Conservation (phyloP, 2,113 vertebrate genomes). For the Sarotherodon lohbergeri region DNA sequence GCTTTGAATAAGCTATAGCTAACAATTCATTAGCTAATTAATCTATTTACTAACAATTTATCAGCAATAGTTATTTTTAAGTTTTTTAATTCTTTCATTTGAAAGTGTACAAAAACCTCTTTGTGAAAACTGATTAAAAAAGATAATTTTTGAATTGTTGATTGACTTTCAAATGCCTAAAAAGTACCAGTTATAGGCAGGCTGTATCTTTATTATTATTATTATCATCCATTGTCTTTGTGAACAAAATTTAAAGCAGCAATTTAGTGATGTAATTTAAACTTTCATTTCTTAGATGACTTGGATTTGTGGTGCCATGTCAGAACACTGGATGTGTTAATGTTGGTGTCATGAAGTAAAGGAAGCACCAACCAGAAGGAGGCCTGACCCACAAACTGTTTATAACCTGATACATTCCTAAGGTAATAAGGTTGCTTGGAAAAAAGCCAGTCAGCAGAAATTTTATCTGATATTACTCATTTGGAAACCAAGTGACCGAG, state of each 20-base stretch:
- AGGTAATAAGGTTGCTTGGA: background rate
- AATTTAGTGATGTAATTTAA: fast-evolving
- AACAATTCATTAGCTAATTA: background rate
- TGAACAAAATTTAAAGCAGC: background rate
- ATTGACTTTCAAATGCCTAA: background rate
- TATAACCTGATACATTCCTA: background rate
- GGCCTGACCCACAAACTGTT: background rate
- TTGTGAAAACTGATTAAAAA: background rate
- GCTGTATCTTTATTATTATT: background rate
- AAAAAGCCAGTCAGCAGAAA: background rate
- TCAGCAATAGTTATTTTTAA: background rate
- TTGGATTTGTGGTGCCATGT: fast-evolving
- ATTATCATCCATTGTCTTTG: background rate
- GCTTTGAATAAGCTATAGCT: background rate
- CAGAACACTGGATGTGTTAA: background rate
- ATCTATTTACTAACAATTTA: background rate
- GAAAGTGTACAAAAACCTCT: fast-evolving
- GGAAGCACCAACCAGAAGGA: fast-evolving
- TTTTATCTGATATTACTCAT: background rate
- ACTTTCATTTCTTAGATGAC: background rate
- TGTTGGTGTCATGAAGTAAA: fast-evolving
- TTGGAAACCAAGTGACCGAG: fast-evolving
- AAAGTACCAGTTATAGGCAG: background rate
- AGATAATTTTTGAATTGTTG: fast-evolving
- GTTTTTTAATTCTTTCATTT: background rate